Conservation (phyloP, 1,140 invertebrate genomes). For the Anadara kagoshimensis region DNA sequence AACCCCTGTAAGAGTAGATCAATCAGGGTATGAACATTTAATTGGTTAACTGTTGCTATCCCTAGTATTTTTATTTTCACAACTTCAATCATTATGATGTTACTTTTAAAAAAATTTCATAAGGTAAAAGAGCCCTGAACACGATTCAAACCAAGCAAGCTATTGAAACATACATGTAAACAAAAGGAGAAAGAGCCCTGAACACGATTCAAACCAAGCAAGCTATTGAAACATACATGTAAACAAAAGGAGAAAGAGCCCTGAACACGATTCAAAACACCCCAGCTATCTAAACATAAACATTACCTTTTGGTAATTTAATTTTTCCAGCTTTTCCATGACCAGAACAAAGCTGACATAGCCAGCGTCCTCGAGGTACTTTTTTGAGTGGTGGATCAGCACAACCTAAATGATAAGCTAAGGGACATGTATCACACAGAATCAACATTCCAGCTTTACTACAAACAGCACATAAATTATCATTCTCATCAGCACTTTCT, state of each 20-base stretch:
- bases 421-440: conserved; percentile 94
- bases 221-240: too few species aligned
- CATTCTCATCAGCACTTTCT: conserved; percentile 60
- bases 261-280: not conserved
- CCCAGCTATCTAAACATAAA: not conserved
- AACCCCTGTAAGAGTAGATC: too few species aligned
- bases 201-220: too few species aligned
- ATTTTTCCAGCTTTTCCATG: conserved; percentile 38
- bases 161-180: too few species aligned
- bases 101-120: too few species aligned
- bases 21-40: too few species aligned
- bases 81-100: too few species aligned
- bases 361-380: conserved; percentile 84
- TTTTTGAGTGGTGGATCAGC: conserved; percentile 92
- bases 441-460: conserved; percentile 78
- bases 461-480: conserved; percentile 68
- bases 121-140: too few species aligned
- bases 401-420: conserved; percentile 95
- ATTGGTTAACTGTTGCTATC: too few species aligned
- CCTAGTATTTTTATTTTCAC: too few species aligned
- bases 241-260: not conserved
- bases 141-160: too few species aligned
- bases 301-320: conserved; percentile 23
- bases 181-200: too few species aligned
- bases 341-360: conserved; percentile 64